Percentiles rank a stretch among this genome's conserved stretches.
These are phyloP conservation scores for Anarhynchus alexandrinus DNA, from an alignment of 2,113 vertebrate genomes.

Conservation along the genomic window DNA sequence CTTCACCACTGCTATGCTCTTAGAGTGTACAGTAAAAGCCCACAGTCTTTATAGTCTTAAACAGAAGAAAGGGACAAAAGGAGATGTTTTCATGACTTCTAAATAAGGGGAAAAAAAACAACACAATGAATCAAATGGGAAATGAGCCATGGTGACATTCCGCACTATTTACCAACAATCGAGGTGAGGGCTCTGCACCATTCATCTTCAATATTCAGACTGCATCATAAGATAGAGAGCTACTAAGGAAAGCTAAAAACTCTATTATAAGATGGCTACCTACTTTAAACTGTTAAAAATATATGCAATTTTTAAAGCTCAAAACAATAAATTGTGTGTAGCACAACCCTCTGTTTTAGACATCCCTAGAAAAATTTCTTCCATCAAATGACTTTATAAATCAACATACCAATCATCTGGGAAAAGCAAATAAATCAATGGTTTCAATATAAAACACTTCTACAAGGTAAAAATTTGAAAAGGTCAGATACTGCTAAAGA, in stretches of 20 bases:
- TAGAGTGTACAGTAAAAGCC: not conserved
- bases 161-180: not conserved
- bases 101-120: not conserved
- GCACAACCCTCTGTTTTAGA: not conserved
- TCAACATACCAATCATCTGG: not conserved
- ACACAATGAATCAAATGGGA: not conserved
- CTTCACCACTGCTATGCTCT: not conserved
- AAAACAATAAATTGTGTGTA: not conserved
- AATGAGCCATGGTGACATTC: not conserved
- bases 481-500: not conserved
- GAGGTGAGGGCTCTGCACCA: not conserved
- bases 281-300: not conserved
- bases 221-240: not conserved
- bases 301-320: not conserved
- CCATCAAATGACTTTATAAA: not conserved
- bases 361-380: not conserved
- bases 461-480: not conserved
- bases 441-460: not conserved
- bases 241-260: not conserved
- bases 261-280: not conserved
- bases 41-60: not conserved
- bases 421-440: not conserved
- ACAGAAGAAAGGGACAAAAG: not conserved
- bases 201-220: not conserved
- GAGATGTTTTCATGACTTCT: not conserved